phyloP scores from a whole-genome alignment of 2,797 vertebrate genomes.

The Aulostomus chinensis region DNA sequence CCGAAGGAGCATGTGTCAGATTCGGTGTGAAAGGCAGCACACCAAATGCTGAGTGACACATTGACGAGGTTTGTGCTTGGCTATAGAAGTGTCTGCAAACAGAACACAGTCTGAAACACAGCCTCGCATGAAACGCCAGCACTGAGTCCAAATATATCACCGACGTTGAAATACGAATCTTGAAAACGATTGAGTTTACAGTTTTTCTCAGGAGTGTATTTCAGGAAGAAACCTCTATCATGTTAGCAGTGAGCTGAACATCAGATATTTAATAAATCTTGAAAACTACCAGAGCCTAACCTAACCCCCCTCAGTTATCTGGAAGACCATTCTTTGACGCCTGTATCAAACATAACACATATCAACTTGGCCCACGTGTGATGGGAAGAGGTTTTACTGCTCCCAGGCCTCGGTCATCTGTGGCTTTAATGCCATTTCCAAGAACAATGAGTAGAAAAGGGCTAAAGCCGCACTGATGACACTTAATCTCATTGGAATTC shows the following conservation, averaged over 20 bases:
- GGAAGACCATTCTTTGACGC: constrained; percentile 16
- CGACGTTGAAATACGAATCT: too few species aligned
- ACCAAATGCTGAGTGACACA: constrained; percentile 55
- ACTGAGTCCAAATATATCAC: too few species aligned
- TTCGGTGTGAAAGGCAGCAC: constrained; percentile 52
- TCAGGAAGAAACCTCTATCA: neutral
- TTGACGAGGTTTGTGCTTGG: constrained; percentile 28
- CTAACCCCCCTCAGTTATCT: constrained; percentile 3
- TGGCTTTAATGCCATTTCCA: constrained; percentile 67
- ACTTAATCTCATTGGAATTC: constrained; percentile 85
- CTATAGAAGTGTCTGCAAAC: constrained; percentile 30
- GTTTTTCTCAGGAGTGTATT: too few species aligned
- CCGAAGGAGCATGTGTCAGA: constrained; percentile 67
- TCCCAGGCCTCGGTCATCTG: constrained; percentile 55
- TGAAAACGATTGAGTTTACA: too few species aligned
- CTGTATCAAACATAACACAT: constrained; percentile 23
- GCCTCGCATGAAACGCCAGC: too few species aligned
- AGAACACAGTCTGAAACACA: constrained; percentile 19
- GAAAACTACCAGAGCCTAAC: neutral
- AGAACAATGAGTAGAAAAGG: constrained; percentile 80
- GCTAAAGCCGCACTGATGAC: constrained; percentile 76
- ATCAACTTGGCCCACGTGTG: constrained; percentile 20
- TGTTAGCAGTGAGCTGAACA: neutral
- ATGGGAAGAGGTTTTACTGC: constrained; percentile 47
- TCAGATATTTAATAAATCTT: constrained; percentile 3